Conservation (phyloP, 1,140 invertebrate genomes). For the Penaeus indicus region DNA sequence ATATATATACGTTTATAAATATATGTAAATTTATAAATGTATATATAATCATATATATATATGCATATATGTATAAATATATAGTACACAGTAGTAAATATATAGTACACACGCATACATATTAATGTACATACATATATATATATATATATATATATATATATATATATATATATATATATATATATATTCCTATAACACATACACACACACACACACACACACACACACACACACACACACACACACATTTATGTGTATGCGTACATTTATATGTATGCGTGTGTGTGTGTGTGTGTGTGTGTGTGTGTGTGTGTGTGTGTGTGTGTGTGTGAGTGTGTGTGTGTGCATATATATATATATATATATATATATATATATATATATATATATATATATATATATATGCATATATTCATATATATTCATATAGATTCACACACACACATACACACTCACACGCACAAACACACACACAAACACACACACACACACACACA, state of each 20-base stretch:
- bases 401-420: background rate
- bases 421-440: background rate
- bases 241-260: background rate
- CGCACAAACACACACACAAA: too few relatives aligned
- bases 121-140: background rate
- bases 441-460: background rate
- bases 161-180: constrained; percentile 14
- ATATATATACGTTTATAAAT: constrained; percentile 12
- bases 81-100: too few relatives aligned
- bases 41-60: background rate
- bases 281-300: too few relatives aligned
- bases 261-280: background rate
- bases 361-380: too few relatives aligned
- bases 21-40: background rate
- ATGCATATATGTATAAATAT: too few relatives aligned
- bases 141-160: constrained; percentile 30
- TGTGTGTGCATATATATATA: too few relatives aligned
- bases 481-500: too few relatives aligned
- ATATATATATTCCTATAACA: constrained; percentile 8
- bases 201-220: background rate
- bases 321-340: too few relatives aligned
- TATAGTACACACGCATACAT: too few relatives aligned
- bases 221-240: background rate
- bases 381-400: too few relatives aligned
- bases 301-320: too few relatives aligned